phyloP scores from a whole-genome alignment of 2,113 vertebrate genomes.

The Paracyprichromis sp. region DNA sequence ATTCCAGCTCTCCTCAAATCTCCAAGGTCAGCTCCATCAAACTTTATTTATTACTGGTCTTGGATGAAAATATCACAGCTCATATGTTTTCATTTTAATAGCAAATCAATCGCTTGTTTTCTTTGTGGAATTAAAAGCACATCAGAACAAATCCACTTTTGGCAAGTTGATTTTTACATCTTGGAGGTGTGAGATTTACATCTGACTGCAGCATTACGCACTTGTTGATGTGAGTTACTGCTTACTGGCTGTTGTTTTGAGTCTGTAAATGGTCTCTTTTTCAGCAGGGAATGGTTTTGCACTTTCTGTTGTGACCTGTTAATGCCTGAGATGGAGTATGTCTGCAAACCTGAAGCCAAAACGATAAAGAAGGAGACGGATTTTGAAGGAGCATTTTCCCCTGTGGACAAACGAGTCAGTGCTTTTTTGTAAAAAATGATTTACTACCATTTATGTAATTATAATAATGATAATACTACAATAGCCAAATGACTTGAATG shows the following conservation, averaged over 20 bases:
- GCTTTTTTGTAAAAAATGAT: rapidly evolving
- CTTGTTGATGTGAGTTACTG: background rate
- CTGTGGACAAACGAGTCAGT: slow-evolving; percentile 76
- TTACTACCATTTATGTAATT: background rate
- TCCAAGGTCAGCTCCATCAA: slow-evolving; percentile 74
- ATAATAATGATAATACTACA: background rate
- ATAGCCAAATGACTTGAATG: background rate
- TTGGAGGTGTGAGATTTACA: background rate
- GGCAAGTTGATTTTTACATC: background rate
- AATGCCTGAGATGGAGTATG: slow-evolving; percentile 77
- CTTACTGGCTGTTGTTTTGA: background rate
- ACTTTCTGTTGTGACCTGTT: slow-evolving; percentile 77
- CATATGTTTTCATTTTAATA: background rate
- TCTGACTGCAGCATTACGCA: background rate
- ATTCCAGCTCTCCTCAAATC: slow-evolving; percentile 83
- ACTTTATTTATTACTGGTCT: background rate
- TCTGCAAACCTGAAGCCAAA: slow-evolving; percentile 70
- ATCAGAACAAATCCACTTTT: background rate
- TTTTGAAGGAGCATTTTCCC: slow-evolving; percentile 55
- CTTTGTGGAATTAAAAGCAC: background rate
- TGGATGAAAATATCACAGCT: background rate
- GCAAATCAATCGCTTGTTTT: background rate
- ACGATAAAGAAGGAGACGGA: slow-evolving; percentile 26
- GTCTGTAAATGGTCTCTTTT: background rate
- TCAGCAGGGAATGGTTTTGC: slow-evolving; percentile 85